Percentiles rank a stretch among this genome's conserved stretches.
Evolutionary conservation across 2,888 invertebrate genomes (phyloP).

Genomic region (Elaeidobius kamerunicus): DNA sequence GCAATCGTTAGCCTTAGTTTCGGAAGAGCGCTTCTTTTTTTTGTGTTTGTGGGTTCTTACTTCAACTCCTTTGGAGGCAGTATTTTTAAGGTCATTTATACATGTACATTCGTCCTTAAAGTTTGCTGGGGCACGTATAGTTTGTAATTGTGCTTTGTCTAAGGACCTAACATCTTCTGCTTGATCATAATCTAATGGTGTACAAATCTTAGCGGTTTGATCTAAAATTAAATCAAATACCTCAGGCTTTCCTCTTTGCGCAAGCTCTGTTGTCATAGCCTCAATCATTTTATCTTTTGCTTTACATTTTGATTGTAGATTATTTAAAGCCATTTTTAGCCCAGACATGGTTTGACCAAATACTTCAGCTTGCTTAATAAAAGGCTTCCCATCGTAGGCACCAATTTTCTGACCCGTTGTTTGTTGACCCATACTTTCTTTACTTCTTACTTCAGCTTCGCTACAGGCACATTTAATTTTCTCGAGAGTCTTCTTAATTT

Average conservation of each 20-base stretch:
- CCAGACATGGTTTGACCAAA: constrained; percentile 41
- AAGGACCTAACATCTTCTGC: constrained; percentile 21
- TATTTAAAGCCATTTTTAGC: constrained; percentile 41
- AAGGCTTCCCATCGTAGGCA: constrained; percentile 23
- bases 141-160: constrained; percentile 1
- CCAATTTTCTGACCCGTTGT: constrained; percentile 6
- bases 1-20: constrained; percentile 25
- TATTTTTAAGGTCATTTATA: constrained; percentile 4
- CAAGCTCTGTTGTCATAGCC: constrained; percentile 43
- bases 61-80: constrained; percentile 25
- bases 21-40: constrained; percentile 13
- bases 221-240: constrained; percentile 34
- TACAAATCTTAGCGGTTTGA: constrained; percentile 20
- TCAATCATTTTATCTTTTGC: constrained; percentile 45
- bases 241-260: constrained; percentile 36
- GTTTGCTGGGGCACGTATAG: constrained; percentile 9
- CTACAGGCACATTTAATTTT: constrained; percentile 38
- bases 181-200: constrained; percentile 36
- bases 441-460: constrained; percentile 35
- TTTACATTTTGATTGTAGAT: constrained; percentile 43
- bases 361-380: constrained; percentile 37
- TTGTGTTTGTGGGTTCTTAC: constrained; percentile 29
- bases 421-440: constrained; percentile 14
- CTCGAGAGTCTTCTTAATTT: constrained; percentile 35
- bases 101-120: constrained; percentile 14